These are phyloP conservation scores for Crocallis elinguaria DNA, from an alignment of 2,888 invertebrate species.

Conservation along the genomic window DNA sequence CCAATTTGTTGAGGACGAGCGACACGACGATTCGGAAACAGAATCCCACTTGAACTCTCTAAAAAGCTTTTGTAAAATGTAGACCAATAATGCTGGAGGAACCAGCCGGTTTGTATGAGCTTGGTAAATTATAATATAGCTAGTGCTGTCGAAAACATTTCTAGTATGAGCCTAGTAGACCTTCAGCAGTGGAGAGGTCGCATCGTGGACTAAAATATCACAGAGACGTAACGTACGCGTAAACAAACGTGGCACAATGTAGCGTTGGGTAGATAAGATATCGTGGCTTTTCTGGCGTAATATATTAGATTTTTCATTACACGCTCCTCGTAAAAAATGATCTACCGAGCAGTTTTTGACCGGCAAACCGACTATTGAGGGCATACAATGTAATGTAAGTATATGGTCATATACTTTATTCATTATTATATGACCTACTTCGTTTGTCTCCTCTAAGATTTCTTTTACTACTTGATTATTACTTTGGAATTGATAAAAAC, in stretches of 20 bases:
- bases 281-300: not conserved
- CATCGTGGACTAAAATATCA: slow-evolving; percentile 56
- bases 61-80: no score
- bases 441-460: no score
- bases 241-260: slow-evolving; percentile 35
- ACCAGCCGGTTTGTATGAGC: slow-evolving; percentile 25
- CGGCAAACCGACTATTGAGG: no score
- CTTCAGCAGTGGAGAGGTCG: slow-evolving; percentile 61
- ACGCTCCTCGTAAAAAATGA: not conserved
- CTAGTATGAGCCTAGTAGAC: slow-evolving; percentile 50
- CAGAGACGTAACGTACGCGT: slow-evolving; percentile 45
- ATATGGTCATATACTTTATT: no score
- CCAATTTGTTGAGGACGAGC: slow-evolving; percentile 28
- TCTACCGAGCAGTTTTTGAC: no score
- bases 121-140: slow-evolving; percentile 42
- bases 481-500: no score
- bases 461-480: no score
- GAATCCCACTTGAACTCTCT: slow-evolving; percentile 13
- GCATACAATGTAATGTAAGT: no score
- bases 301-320: not conserved
- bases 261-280: slow-evolving; percentile 36
- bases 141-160: slow-evolving; percentile 42
- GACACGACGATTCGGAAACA: slow-evolving; percentile 13
- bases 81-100: slow-evolving; percentile 17
- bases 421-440: no score